These are phyloP conservation scores for Carcharodon carcharias DNA, from an alignment of 2,797 vertebrate species.

Conservation along the genomic window DNA sequence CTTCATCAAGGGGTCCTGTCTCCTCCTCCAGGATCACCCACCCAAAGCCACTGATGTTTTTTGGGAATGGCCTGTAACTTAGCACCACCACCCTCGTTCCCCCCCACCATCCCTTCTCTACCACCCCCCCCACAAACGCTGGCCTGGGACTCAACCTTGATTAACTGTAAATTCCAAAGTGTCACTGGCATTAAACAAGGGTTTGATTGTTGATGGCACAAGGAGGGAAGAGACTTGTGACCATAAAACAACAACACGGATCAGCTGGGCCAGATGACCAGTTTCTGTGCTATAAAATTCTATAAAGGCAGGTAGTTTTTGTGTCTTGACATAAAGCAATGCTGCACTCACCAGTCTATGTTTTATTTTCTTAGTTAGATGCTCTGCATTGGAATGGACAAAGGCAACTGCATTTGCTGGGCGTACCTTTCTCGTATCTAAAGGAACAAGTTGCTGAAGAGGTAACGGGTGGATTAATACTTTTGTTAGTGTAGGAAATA, in stretches of 20 bases:
- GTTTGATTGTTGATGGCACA: neutral
- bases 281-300: neutral
- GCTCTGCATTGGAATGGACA: slow-evolving; percentile 45
- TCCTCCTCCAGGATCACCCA: no score
- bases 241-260: neutral
- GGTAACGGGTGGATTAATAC: slow-evolving; percentile 52
- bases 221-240: neutral
- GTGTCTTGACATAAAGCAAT: neutral
- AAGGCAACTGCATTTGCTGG: slow-evolving; percentile 57
- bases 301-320: neutral
- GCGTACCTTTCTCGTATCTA: slow-evolving; percentile 68
- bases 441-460: slow-evolving; percentile 69
- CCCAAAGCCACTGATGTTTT: no score
- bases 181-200: neutral
- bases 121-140: no score
- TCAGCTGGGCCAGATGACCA: neutral
- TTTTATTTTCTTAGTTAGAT: neutral
- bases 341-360: neutral
- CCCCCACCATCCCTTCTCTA: no score
- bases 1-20: no score
- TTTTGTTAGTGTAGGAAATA: neutral
- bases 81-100: no score
- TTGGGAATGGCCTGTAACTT: no score
- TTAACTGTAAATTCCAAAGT: neutral
- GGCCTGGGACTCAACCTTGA: neutral